These are phyloP conservation scores for Papilio protenor DNA, from an alignment of 2,888 invertebrate genomes.

Conservation along the genomic window DNA sequence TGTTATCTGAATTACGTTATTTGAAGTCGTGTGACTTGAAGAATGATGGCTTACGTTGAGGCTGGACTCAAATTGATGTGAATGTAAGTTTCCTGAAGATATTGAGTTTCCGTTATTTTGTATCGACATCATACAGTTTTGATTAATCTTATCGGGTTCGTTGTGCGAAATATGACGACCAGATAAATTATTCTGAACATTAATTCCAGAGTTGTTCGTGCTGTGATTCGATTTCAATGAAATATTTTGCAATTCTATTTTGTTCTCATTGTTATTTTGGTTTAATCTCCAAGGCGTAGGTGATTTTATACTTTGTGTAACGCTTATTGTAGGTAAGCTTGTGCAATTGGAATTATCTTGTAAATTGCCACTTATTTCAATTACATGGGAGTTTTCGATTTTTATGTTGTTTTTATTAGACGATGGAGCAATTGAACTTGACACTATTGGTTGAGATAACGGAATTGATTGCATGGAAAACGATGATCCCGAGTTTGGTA, in stretches of 20 bases:
- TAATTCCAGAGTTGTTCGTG: slow-evolving; percentile 64
- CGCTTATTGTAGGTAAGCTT: slow-evolving; percentile 76
- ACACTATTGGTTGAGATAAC: slow-evolving; percentile 78
- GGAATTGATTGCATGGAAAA: slow-evolving; percentile 79
- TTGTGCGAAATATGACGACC: slow-evolving; percentile 65
- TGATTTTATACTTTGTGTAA: slow-evolving; percentile 77
- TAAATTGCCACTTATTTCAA: slow-evolving; percentile 79
- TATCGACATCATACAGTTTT: slow-evolving; percentile 71
- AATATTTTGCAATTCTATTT: slow-evolving; percentile 72
- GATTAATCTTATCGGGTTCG: slow-evolving; percentile 72
- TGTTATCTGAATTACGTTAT: slow-evolving; percentile 79
- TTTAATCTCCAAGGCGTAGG: slow-evolving; percentile 78
- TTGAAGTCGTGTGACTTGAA: slow-evolving; percentile 69
- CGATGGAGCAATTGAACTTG: slow-evolving; percentile 77
- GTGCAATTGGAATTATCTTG: slow-evolving; percentile 70
- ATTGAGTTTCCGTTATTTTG: slow-evolving; percentile 63
- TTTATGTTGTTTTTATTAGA: slow-evolving; percentile 72
- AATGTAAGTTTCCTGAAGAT: slow-evolving; percentile 66
- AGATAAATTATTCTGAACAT: slow-evolving; percentile 64
- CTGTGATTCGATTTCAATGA: slow-evolving; percentile 61
- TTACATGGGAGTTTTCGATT: slow-evolving; percentile 77
- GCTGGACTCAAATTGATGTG: slow-evolving; percentile 74
- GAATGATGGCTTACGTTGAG: slow-evolving; percentile 74
- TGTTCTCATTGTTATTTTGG: slow-evolving; percentile 65
- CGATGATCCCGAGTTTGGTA: slow-evolving; percentile 69